Conservation (phyloP, 2,113 vertebrate genomes). For the Leucopsar rothschildi region DNA sequence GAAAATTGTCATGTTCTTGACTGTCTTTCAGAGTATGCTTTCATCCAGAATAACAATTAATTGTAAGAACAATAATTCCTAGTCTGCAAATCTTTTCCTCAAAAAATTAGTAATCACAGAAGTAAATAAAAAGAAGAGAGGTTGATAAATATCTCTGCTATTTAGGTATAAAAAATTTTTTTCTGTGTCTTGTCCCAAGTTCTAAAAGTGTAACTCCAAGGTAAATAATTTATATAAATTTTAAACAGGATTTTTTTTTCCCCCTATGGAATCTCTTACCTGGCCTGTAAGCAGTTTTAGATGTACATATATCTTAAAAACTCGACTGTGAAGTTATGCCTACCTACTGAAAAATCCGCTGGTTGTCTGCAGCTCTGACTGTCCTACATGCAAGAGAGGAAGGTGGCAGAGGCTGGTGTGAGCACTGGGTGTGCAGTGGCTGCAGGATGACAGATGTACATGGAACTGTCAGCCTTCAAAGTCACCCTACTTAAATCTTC, state of each 20-base stretch:
- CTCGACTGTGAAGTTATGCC: neutral
- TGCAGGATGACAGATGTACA: neutral
- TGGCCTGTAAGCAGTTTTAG: neutral
- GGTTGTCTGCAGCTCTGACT: neutral
- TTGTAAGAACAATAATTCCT: neutral
- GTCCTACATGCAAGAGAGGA: neutral
- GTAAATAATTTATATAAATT: neutral
- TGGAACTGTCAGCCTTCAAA: neutral
- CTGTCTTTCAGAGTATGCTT: neutral
- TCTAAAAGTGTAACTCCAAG: neutral
- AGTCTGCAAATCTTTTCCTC: neutral
- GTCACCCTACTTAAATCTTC: neutral
- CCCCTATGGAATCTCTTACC: neutral
- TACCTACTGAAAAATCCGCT: neutral
- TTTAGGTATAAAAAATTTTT: neutral
- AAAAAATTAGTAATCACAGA: neutral
- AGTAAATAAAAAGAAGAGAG: neutral
- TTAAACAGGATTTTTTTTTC: neutral
- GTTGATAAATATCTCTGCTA: neutral
- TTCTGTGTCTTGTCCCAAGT: neutral
- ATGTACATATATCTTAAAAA: neutral
- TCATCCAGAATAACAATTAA: neutral
- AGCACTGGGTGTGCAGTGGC: neutral
- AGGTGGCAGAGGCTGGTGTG: neutral
- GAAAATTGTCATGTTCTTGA: neutral